These are phyloP conservation scores for Muscina levida DNA, from an alignment of 2,888 invertebrate genomes.

Conservation along the genomic window DNA sequence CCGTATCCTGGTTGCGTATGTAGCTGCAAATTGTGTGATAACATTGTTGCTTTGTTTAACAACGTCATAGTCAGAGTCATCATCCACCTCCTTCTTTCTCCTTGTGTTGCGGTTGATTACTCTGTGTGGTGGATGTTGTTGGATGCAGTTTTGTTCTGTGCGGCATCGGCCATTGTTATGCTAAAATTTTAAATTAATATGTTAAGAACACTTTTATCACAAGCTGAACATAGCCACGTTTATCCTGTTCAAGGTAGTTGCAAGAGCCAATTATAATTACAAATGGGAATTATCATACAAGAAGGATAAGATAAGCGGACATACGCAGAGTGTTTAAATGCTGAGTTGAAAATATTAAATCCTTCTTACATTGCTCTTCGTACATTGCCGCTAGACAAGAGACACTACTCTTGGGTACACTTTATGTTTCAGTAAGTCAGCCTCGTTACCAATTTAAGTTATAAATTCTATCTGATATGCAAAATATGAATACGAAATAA, in stretches of 20 bases:
- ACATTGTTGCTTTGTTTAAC: slow-evolving; percentile 45
- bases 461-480: too few species aligned
- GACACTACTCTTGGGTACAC: too few species aligned
- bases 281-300: too few species aligned
- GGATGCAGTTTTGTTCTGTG: background rate
- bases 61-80: too few species aligned
- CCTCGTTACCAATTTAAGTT: too few species aligned
- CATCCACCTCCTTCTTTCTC: background rate
- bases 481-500: too few species aligned
- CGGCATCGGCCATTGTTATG: slow-evolving; percentile 54
- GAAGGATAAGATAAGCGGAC: too few species aligned
- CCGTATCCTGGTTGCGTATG: background rate
- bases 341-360: too few species aligned
- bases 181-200: slow-evolving; percentile 53
- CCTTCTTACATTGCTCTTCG: too few species aligned
- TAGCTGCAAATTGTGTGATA: slow-evolving; percentile 57
- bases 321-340: too few species aligned
- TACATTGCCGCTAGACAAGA: too few species aligned
- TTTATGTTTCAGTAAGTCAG: too few species aligned
- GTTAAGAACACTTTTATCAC: slow-evolving; percentile 48
- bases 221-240: slow-evolving; percentile 16
- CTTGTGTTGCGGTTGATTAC: slow-evolving; percentile 24
- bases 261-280: background rate
- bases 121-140: slow-evolving; percentile 2
- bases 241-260: background rate